Evolutionary conservation across 2,888 invertebrate species (phyloP).

Genomic region (Sarcophaga subvicina): DNA sequence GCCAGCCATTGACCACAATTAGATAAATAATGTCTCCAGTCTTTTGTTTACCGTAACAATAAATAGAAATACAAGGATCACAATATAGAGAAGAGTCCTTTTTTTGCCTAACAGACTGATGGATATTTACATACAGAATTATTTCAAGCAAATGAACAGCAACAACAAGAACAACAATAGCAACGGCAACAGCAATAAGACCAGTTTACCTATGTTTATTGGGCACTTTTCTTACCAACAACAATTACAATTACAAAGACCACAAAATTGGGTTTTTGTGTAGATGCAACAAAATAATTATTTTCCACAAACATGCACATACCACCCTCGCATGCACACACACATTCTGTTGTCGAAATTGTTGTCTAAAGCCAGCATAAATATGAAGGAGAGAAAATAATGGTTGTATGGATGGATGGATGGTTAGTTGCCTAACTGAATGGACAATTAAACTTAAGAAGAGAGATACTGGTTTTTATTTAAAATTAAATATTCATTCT

Average conservation of each 20-base stretch:
- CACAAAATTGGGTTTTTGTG: slow-evolving; percentile 48
- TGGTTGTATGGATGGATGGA: neutral
- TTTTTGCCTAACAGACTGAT: neutral
- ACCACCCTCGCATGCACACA: neutral
- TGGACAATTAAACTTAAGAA: neutral
- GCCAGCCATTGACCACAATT: too few species aligned
- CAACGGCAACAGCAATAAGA: slow-evolving; percentile 10
- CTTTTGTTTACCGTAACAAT: too few species aligned
- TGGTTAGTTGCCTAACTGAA: neutral
- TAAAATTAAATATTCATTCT: neutral
- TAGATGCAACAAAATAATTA: neutral
- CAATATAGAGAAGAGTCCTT: neutral
- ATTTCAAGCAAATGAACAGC: slow-evolving; percentile 54
- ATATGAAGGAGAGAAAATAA: neutral
- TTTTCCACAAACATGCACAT: neutral
- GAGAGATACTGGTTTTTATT: neutral
- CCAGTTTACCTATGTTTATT: slow-evolving; percentile 19
- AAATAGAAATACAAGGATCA: neutral
- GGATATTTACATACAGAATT: slow-evolving; percentile 38
- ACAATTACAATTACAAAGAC: slow-evolving; percentile 48
- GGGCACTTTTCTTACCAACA: slow-evolving; percentile 33
- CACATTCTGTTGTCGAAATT: neutral
- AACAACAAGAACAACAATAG: slow-evolving; percentile 20
- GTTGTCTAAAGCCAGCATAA: slow-evolving; percentile 38
- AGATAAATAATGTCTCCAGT: too few species aligned